Conservation (phyloP, 2,888 invertebrate species). For the Gymnoscelis rufifasciata region DNA sequence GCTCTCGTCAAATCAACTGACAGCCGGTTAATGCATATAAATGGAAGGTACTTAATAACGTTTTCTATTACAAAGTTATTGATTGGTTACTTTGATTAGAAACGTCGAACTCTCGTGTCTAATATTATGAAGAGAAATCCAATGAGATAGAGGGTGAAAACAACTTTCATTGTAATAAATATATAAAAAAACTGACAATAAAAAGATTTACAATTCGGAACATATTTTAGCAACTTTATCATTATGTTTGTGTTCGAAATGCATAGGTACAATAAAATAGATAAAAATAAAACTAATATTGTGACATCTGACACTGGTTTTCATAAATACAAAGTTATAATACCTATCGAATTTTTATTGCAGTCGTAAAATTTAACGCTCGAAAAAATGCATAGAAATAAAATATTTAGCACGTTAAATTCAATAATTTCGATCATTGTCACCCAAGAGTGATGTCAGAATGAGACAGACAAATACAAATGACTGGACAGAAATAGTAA, state of each 20-base stretch:
- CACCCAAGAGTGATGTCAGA: slow-evolving; percentile 63
- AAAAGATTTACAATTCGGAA: too few relatives aligned
- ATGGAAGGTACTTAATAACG: slow-evolving; percentile 34
- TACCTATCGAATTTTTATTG: slow-evolving; percentile 26
- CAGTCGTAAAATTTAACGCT: slow-evolving; percentile 26
- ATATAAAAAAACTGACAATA: too few relatives aligned
- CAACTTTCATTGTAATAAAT: slow-evolving; percentile 16
- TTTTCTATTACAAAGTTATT: slow-evolving; percentile 20
- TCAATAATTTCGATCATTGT: slow-evolving; percentile 67
- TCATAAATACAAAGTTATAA: slow-evolving; percentile 17
- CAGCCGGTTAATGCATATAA: slow-evolving; percentile 61
- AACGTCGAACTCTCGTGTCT: background rate
- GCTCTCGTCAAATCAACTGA: slow-evolving; percentile 44
- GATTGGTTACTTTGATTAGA: slow-evolving; percentile 16
- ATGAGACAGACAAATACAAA: slow-evolving; percentile 46
- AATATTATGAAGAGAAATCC: slow-evolving; percentile 16
- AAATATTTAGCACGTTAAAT: slow-evolving; percentile 36
- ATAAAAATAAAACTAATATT: slow-evolving; percentile 24
- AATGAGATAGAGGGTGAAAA: slow-evolving; percentile 17
- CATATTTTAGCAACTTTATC: too few relatives aligned
- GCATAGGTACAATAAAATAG: slow-evolving; percentile 17
- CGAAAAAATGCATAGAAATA: slow-evolving; percentile 23
- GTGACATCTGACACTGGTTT: slow-evolving; percentile 25
- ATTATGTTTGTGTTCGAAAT: background rate
- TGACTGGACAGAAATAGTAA: slow-evolving; percentile 45